Conservation (phyloP, 2,113 vertebrate genomes). For the Nycticryphes semicollaris region DNA sequence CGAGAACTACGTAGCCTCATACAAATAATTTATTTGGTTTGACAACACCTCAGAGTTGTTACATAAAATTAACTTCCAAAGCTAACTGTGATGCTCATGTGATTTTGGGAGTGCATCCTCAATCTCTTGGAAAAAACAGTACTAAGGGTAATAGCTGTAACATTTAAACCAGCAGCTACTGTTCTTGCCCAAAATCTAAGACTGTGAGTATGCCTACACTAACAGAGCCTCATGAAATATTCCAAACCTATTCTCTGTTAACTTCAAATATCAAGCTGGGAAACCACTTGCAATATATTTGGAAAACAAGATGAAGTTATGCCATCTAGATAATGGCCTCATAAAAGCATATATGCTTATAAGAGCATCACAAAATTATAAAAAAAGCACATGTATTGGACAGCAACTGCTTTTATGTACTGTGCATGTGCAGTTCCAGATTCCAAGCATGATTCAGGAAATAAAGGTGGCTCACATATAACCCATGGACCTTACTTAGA, state of each 20-base stretch:
- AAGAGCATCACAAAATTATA: background rate
- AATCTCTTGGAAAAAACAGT: background rate
- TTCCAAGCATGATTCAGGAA: background rate
- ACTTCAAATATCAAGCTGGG: background rate
- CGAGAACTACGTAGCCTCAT: background rate
- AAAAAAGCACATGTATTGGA: background rate
- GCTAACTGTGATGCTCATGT: background rate
- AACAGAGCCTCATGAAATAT: background rate
- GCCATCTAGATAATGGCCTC: background rate
- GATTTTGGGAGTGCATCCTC: background rate
- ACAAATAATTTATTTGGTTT: background rate
- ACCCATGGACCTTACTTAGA: background rate
- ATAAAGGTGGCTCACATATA: background rate
- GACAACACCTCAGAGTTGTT: background rate
- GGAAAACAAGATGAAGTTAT: background rate
- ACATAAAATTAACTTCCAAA: background rate
- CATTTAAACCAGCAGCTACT: background rate
- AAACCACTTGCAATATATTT: background rate
- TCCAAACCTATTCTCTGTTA: background rate
- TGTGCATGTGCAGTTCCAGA: background rate
- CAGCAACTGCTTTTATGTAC: background rate
- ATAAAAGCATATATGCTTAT: background rate
- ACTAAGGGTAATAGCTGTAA: background rate
- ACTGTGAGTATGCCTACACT: accelerated
- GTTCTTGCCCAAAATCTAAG: background rate